phyloP scores from a whole-genome alignment of 2,113 vertebrate genomes.

The Hippoglossus stenolepis region DNA sequence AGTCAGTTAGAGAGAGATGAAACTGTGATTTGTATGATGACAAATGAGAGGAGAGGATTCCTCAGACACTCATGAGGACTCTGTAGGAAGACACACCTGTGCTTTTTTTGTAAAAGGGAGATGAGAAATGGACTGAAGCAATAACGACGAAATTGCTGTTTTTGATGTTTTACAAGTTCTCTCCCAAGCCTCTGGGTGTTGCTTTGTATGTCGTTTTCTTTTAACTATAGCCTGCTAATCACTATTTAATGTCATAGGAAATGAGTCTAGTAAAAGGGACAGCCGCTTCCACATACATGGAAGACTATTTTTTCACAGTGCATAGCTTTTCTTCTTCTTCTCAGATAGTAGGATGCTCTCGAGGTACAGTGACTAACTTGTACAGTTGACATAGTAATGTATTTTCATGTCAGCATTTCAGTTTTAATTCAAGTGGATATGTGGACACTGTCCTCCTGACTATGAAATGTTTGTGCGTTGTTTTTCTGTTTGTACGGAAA shows the following conservation, averaged over 20 bases:
- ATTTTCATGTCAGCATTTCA: constrained; percentile 70
- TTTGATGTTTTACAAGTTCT: constrained; percentile 70
- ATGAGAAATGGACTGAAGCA: constrained; percentile 77
- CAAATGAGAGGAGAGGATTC: constrained; percentile 43
- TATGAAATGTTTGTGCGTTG: constrained; percentile 58
- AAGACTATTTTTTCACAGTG: constrained; percentile 78
- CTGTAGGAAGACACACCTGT: constrained; percentile 53
- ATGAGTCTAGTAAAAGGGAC: constrained; percentile 80
- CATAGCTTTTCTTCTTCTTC: constrained; percentile 63
- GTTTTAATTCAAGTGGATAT: constrained; percentile 50
- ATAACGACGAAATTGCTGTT: constrained; percentile 76
- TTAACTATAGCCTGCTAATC: constrained; percentile 81
- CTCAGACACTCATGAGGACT: constrained; percentile 47
- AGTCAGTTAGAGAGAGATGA: constrained; percentile 69
- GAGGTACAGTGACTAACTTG: constrained; percentile 81
- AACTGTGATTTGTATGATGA: constrained; percentile 73
- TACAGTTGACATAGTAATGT: constrained; percentile 80
- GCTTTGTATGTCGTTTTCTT: constrained; percentile 65
- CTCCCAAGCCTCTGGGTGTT: constrained; percentile 67
- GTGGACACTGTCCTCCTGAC: constrained; percentile 56
- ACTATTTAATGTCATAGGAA: constrained; percentile 84
- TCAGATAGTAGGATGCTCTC: constrained; percentile 73
- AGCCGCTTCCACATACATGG: constrained; percentile 76
- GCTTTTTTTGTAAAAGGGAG: constrained; percentile 61
- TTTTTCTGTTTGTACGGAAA: constrained; percentile 60